Evolutionary conservation across 2,797 vertebrate genomes (phyloP).

Genomic region (Sitta carolinensis): DNA sequence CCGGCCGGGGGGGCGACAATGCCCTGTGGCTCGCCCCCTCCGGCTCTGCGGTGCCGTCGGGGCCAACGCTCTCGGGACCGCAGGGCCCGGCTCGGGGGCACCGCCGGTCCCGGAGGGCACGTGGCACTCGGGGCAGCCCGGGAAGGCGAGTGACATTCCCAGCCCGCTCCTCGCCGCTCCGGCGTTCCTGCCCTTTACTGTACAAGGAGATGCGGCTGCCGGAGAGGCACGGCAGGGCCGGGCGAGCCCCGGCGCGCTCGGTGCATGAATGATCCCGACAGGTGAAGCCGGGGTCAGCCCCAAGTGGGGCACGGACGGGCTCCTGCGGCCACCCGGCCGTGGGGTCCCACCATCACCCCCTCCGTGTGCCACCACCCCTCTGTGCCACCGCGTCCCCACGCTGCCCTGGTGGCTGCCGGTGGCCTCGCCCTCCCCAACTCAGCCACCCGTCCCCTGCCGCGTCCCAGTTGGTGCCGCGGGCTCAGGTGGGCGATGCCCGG

Average conservation of each 20-base stretch:
- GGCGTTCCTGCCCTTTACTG: conserved; percentile 57
- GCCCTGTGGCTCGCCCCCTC: fast-evolving
- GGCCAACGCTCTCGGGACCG: fast-evolving
- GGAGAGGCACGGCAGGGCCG: not conserved
- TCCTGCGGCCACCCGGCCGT: not conserved
- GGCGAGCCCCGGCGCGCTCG: not conserved
- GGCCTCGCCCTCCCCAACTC: not conserved
- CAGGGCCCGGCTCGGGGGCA: not conserved
- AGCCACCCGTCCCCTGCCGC: fast-evolving
- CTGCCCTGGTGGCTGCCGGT: not conserved
- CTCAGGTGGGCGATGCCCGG: not conserved
- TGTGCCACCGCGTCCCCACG: not conserved
- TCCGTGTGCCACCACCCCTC: not conserved
- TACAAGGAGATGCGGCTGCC: conserved; percentile 38
- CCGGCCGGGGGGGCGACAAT: not conserved
- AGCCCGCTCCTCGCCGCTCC: not conserved
- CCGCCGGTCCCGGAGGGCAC: not conserved
- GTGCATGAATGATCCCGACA: conserved; percentile 53
- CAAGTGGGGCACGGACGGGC: not conserved
- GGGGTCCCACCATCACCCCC: not conserved
- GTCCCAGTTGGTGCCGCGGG: fast-evolving
- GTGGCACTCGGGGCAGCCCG: not conserved
- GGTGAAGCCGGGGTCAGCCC: conserved; percentile 23
- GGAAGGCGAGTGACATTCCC: conserved; percentile 13
- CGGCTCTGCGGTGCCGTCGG: not conserved